Percentiles rank a stretch among this genome's conserved stretches.
phyloP scores from a whole-genome alignment of 2,113 vertebrate genomes.

The Origma solitaria region DNA sequence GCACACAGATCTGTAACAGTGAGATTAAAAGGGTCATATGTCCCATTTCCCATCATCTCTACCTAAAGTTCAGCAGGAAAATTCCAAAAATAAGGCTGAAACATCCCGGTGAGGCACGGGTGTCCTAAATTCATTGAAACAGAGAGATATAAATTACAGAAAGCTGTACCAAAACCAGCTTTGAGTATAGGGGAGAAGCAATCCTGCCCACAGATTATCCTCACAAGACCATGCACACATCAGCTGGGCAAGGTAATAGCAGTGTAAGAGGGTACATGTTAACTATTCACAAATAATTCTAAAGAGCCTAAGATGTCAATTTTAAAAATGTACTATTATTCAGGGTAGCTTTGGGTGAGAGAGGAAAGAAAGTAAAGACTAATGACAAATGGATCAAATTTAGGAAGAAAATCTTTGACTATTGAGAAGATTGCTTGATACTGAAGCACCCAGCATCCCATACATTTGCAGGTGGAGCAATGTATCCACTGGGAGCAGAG shows the following conservation, averaged over 20 bases:
- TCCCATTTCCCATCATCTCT: background rate
- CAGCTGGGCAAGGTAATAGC: background rate
- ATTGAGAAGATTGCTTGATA: background rate
- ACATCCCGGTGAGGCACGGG: rapidly evolving
- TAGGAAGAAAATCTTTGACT: background rate
- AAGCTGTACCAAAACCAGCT: background rate
- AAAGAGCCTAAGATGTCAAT: background rate
- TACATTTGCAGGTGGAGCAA: background rate
- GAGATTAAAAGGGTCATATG: background rate
- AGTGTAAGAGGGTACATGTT: background rate
- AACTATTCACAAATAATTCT: background rate
- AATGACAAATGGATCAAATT: background rate
- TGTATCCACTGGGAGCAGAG: rapidly evolving
- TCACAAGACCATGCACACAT: background rate
- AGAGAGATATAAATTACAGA: background rate
- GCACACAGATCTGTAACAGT: background rate
- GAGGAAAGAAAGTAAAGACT: background rate
- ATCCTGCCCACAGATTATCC: background rate
- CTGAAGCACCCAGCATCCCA: background rate
- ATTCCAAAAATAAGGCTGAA: background rate
- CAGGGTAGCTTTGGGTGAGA: background rate
- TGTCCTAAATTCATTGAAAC: background rate
- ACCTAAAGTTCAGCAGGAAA: background rate
- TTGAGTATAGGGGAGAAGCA: background rate
- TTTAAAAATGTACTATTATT: background rate